phyloP scores from a whole-genome alignment of 2,797 vertebrate species.

The Thamnophis elegans region DNA sequence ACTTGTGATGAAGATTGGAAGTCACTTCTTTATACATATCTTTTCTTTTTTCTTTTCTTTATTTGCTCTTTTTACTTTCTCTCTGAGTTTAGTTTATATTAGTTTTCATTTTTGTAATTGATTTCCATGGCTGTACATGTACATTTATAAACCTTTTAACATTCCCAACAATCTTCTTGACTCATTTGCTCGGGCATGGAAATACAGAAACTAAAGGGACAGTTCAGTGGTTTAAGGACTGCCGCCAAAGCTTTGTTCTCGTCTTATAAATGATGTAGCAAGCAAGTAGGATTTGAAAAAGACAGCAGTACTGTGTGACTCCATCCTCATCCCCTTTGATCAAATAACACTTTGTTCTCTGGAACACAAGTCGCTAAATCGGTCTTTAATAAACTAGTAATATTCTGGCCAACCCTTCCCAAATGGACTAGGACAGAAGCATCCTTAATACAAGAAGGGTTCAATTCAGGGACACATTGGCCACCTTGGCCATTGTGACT shows the following conservation, averaged over 20 bases:
- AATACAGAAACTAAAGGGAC: background rate
- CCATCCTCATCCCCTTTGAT: background rate
- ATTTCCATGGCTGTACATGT: background rate
- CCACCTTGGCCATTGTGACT: background rate
- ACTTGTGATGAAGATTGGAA: background rate
- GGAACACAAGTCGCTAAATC: slow-evolving; percentile 12
- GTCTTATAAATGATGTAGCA: background rate
- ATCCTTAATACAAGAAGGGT: slow-evolving; percentile 12
- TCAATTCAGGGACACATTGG: background rate
- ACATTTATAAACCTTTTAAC: background rate
- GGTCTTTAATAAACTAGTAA: slow-evolving; percentile 24
- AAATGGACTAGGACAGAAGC: background rate
- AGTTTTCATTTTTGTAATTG: background rate
- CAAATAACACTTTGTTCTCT: slow-evolving; percentile 38
- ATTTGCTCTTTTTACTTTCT: background rate
- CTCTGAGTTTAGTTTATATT: background rate
- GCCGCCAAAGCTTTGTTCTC: slow-evolving; percentile 2
- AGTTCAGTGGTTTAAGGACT: background rate
- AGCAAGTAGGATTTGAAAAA: slow-evolving; percentile 29
- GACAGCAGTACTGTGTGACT: background rate
- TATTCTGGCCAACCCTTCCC: background rate
- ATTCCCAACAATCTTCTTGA: background rate
- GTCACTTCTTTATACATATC: background rate
- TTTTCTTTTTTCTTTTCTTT: background rate
- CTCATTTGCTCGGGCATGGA: background rate